Percentiles rank a stretch among this genome's conserved stretches.
Conservation (phyloP, 2,888 invertebrate genomes). For the Erebia aethiops region DNA sequence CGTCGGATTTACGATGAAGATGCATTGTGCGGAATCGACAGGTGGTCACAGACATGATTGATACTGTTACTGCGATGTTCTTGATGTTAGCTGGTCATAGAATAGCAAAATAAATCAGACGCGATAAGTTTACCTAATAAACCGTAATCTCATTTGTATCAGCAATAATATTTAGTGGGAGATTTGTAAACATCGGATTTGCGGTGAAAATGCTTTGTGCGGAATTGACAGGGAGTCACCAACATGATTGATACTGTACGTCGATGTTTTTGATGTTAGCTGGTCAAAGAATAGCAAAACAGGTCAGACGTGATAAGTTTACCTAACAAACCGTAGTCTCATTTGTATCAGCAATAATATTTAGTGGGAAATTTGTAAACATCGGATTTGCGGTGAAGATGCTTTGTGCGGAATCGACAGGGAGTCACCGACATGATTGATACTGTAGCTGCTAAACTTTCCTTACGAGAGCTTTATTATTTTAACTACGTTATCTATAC, state of each 20-base stretch:
- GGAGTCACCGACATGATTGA: slow-evolving; percentile 71
- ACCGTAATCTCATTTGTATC: neutral
- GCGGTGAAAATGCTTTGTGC: slow-evolving; percentile 71
- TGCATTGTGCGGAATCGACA: slow-evolving; percentile 72
- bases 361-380: slow-evolving; percentile 63
- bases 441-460: slow-evolving; percentile 37
- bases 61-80: slow-evolving; percentile 45
- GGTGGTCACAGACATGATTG: slow-evolving; percentile 71
- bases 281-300: slow-evolving; percentile 8
- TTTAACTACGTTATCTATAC: too few relatives aligned
- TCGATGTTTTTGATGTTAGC: slow-evolving; percentile 23
- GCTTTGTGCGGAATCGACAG: slow-evolving; percentile 72
- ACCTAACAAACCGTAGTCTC: neutral
- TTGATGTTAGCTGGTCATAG: slow-evolving; percentile 22
- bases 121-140: neutral
- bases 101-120: too few relatives aligned
- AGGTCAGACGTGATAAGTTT: neutral
- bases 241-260: slow-evolving; percentile 64
- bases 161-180: slow-evolving; percentile 51
- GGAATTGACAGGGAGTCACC: slow-evolving; percentile 71
- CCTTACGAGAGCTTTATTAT: too few relatives aligned
- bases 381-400: slow-evolving; percentile 65
- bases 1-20: slow-evolving; percentile 64
- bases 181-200: slow-evolving; percentile 60
- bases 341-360: slow-evolving; percentile 34